These are phyloP conservation scores for Lithophane socia DNA, from an alignment of 2,888 invertebrate species.

Conservation along the genomic window DNA sequence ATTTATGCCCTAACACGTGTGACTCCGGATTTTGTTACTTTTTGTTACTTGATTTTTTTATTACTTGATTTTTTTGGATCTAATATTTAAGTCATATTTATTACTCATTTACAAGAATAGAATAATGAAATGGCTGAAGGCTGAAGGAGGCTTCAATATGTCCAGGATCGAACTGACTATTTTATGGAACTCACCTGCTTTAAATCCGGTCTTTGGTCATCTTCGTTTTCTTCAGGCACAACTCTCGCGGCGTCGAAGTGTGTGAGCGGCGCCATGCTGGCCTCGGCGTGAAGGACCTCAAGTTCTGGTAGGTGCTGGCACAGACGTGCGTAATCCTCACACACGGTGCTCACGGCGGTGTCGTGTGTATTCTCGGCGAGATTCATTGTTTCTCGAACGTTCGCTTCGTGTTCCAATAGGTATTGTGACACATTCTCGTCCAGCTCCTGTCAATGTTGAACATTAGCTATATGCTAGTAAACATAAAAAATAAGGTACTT, in stretches of 20 bases:
- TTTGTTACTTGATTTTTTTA: too few species aligned
- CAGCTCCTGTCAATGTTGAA: slow-evolving; percentile 64
- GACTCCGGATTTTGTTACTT: too few species aligned
- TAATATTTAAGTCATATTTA: neutral
- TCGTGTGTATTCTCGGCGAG: slow-evolving; percentile 64
- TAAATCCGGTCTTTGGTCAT: slow-evolving; percentile 42
- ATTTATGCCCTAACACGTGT: too few species aligned
- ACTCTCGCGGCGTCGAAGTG: slow-evolving; percentile 42
- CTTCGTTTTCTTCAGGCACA: slow-evolving; percentile 24
- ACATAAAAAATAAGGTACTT: too few species aligned
- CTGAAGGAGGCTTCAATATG: neutral
- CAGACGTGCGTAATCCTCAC: slow-evolving; percentile 43
- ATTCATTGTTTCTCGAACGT: slow-evolving; percentile 59
- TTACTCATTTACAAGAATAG: neutral
- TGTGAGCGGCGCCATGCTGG: slow-evolving; percentile 4
- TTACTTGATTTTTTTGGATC: too few species aligned
- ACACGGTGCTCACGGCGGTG: slow-evolving; percentile 42
- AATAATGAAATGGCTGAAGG: neutral
- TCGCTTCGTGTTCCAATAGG: slow-evolving; percentile 67
- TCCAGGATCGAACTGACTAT: neutral
- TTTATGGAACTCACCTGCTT: slow-evolving; percentile 34
- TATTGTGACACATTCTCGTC: slow-evolving; percentile 60
- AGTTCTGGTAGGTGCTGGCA: slow-evolving; percentile 60
- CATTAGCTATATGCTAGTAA: neutral
- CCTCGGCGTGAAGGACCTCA: slow-evolving; percentile 36